These are phyloP conservation scores for Wiebesia pumilae DNA, from an alignment of 1,140 invertebrate genomes.

Conservation along the genomic window DNA sequence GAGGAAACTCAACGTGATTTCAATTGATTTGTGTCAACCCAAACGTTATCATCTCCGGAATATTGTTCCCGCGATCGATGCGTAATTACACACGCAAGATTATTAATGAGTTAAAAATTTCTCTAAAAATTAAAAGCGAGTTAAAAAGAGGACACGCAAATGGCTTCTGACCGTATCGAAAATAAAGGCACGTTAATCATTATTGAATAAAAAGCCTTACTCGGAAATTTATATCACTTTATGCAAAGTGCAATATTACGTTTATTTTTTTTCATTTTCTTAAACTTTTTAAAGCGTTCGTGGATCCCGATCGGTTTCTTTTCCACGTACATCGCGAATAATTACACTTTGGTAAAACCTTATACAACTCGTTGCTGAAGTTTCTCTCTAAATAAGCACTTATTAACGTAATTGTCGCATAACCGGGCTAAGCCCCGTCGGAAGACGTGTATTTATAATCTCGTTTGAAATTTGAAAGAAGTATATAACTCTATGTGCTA, in stretches of 20 bases:
- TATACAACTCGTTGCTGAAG: not conserved
- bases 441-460: not conserved
- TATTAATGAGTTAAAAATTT: constrained; percentile 12
- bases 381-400: not conserved
- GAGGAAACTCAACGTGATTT: not conserved
- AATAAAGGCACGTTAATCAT: constrained; percentile 13
- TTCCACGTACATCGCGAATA: not conserved
- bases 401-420: not conserved
- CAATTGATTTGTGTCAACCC: not conserved
- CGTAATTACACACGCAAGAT: not conserved
- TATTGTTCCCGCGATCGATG: not conserved
- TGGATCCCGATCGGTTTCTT: not conserved
- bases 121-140: not conserved
- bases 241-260: not conserved
- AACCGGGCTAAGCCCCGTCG: too few species aligned
- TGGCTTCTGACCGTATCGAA: not conserved
- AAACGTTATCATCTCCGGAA: not conserved
- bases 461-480: not conserved
- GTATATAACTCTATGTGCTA: not conserved
- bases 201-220: not conserved
- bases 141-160: not conserved
- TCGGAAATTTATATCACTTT: constrained; percentile 15
- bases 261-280: constrained; percentile 13
- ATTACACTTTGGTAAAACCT: constrained; percentile 13
- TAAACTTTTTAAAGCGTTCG: constrained; percentile 1